These are phyloP conservation scores for Pithys albifrons DNA, from an alignment of 2,113 vertebrate species.

Conservation along the genomic window DNA sequence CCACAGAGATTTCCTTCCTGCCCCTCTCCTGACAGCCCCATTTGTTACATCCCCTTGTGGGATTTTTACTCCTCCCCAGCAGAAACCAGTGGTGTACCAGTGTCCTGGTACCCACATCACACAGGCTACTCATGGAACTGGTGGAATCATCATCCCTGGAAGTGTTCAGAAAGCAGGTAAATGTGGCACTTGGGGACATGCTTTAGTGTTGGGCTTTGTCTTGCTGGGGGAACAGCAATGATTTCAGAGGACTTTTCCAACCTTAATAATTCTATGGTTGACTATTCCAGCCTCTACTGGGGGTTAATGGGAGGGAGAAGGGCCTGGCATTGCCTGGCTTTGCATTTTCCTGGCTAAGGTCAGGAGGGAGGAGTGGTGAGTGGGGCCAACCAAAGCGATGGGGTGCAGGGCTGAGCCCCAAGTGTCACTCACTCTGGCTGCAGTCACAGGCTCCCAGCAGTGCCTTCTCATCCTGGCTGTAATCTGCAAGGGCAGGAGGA, in stretches of 20 bases:
- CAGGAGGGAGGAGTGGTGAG: background rate
- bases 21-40: background rate
- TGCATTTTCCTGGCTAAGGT: background rate
- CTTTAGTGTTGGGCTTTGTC: background rate
- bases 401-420: fast-evolving
- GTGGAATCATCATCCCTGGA: background rate
- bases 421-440: conserved; percentile 78
- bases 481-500: conserved; percentile 79
- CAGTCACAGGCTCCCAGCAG: conserved; percentile 93
- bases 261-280: background rate
- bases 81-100: background rate
- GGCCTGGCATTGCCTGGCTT: background rate
- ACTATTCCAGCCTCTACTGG: background rate
- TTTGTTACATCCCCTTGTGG: background rate
- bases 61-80: background rate
- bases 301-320: background rate
- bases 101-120: background rate
- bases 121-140: background rate
- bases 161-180: too few relatives aligned
- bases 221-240: background rate
- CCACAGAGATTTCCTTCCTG: background rate
- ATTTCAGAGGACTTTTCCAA: background rate
- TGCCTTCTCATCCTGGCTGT: conserved; percentile 94
- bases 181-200: background rate
- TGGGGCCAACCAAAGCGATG: fast-evolving